Evolutionary conservation across 1,140 invertebrate species (phyloP), one percentile per base, ranked within the genome.

Genomic region (Drosophila lowei): DNA sequence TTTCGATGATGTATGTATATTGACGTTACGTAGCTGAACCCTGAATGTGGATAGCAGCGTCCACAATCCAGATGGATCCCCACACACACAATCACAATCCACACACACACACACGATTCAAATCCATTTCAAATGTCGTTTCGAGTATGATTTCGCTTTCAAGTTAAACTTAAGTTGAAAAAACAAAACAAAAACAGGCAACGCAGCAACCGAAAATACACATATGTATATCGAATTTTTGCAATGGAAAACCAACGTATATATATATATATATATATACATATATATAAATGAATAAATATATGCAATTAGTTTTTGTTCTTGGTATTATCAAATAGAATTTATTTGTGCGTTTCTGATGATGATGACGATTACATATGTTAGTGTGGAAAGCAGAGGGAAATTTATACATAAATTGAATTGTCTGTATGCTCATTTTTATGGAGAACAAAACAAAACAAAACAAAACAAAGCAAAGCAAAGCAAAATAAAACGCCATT

Each of bases 401-500:
- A 64, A 58, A 67, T 55, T 28, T 57, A 78, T 25, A 25, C 23
- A 25, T 25, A 25, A 25, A 25, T 25, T 25, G 23, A 25, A 25
- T 54, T 76, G 57, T 79, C 66, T 76, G 55, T 76, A 61, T 59
- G 76, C 76, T 80, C 67, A 85, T 81, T 86, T 71, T 88, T 62
- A 77, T 75, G 50, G 16, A 66, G 28, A 61, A 62, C n/a, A 13
- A 34, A 44, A 38, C 5, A 53, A 67, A 50, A 41, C 43, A 28
- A 58, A 65, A 46, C 23, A 42, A 50, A 79, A 64, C 43, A 49
- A 62, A 70, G 50, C 23, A 46, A 73, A 48, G 23, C 38, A 74
- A 75, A 74, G 30, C 52, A 49, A 80, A 68, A 78, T 80, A 67
- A 90, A 88, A 75, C 88, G 88, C 88, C 88, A 90, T 90, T 90